These are phyloP conservation scores for Amblyraja radiata DNA, from an alignment of 2,797 vertebrate species.

Conservation along the genomic window DNA sequence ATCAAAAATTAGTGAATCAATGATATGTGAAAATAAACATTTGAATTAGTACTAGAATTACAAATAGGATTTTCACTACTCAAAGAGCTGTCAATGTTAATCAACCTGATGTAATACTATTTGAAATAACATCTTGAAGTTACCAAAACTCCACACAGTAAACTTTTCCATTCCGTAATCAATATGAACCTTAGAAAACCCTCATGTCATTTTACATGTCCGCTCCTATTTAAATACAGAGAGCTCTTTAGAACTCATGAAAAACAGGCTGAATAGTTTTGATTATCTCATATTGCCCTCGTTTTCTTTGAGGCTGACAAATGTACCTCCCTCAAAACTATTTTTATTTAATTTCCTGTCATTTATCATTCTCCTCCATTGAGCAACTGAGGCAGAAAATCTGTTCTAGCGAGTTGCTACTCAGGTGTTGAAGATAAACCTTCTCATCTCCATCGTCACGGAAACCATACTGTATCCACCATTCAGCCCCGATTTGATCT, in stretches of 20 bases:
- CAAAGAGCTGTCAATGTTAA: background rate
- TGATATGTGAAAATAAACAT: background rate
- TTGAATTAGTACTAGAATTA: background rate
- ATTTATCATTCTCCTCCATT: background rate
- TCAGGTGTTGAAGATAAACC: background rate
- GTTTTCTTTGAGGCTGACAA: background rate
- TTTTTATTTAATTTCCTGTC: background rate
- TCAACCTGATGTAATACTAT: background rate
- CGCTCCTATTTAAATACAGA: background rate
- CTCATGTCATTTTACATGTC: background rate
- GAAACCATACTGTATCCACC: background rate
- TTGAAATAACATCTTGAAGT: background rate
- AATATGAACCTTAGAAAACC: background rate
- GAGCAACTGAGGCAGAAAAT: background rate
- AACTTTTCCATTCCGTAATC: background rate
- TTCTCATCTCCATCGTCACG: background rate
- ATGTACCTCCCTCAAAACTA: background rate
- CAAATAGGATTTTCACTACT: background rate
- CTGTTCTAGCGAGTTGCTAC: background rate
- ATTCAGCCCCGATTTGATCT: background rate
- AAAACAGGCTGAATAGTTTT: background rate
- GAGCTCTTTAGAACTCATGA: background rate
- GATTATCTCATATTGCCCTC: background rate
- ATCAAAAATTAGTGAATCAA: background rate
- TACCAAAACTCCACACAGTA: background rate